phyloP scores from a whole-genome alignment of 1,140 invertebrate species.

The Planococcus citri region DNA sequence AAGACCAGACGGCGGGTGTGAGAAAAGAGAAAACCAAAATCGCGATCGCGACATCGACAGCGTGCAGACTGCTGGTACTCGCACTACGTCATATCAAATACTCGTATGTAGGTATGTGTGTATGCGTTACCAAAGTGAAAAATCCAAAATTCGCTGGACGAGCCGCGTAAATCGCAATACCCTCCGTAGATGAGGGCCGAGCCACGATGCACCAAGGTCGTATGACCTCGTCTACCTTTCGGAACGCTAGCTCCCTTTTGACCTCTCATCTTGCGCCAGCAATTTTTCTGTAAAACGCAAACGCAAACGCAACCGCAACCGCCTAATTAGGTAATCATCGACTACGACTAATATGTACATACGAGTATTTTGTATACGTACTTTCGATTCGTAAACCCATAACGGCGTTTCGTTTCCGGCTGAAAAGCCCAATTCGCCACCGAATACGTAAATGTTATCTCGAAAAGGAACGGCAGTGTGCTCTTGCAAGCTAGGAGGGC shows the following conservation, averaged over 20 bases:
- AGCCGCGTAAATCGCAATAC: constrained; percentile 74
- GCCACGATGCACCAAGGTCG: constrained; percentile 62
- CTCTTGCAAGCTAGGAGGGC: constrained; percentile 66
- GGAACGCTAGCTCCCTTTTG: constrained; percentile 49
- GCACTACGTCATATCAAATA: not conserved
- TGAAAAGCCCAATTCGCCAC: constrained; percentile 72
- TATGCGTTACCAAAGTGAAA: constrained; percentile 64
- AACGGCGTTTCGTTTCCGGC: constrained; percentile 66
- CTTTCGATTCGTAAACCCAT: constrained; percentile 74
- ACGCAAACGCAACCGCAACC: constrained; percentile 22
- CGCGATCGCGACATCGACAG: not conserved
- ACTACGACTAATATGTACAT: not conserved
- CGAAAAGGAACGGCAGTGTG: constrained; percentile 68
- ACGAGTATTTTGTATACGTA: constrained; percentile 32
- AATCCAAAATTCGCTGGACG: constrained; percentile 72
- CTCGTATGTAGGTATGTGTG: too few species aligned
- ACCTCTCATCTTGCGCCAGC: constrained; percentile 53
- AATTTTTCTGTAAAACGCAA: constrained; percentile 44
- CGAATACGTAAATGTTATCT: constrained; percentile 69
- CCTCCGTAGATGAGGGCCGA: constrained; percentile 80
- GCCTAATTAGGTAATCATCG: not conserved
- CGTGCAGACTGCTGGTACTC: not conserved
- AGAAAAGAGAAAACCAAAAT: constrained; percentile 2
- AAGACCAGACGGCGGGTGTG: constrained; percentile 5
- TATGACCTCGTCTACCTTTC: constrained; percentile 65